These are phyloP conservation scores for Mantis religiosa DNA, from an alignment of 2,888 invertebrate genomes.

Conservation along the genomic window DNA sequence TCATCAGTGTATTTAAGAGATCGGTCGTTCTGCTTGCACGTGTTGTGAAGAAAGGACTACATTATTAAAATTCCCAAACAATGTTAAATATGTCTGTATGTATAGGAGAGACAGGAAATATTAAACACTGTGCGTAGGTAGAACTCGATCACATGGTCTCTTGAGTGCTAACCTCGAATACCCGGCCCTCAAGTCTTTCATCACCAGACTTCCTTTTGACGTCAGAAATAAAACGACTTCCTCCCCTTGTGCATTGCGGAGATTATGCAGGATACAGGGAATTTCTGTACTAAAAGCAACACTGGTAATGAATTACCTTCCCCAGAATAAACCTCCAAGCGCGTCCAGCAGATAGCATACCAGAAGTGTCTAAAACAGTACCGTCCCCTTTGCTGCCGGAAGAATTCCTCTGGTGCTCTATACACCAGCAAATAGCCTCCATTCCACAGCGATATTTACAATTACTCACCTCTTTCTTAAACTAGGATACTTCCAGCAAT, in stretches of 20 bases:
- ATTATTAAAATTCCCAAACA: no score
- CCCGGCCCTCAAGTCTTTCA: neutral
- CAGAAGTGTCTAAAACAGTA: neutral
- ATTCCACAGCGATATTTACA: no score
- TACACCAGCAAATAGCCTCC: no score
- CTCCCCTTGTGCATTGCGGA: neutral
- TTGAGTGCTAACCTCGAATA: neutral
- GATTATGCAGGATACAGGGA: neutral
- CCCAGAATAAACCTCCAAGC: neutral
- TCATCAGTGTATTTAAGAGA: no score
- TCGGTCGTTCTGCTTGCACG: no score
- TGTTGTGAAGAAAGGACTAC: no score
- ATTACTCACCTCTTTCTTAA: no score
- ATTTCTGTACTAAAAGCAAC: neutral
- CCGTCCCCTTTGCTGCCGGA: no score
- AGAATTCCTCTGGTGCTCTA: no score
- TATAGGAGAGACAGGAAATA: neutral
- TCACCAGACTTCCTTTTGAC: neutral
- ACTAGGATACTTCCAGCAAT: no score
- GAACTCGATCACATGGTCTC: neutral
- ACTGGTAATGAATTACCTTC: neutral
- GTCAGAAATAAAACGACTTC: neutral
- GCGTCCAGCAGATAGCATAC: neutral
- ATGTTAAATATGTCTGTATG: neutral
- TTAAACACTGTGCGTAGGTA: neutral